Base-by-base conservation (phyloP, 2,797 vertebrate genomes). In the Aldrovandia affinis region DNA sequence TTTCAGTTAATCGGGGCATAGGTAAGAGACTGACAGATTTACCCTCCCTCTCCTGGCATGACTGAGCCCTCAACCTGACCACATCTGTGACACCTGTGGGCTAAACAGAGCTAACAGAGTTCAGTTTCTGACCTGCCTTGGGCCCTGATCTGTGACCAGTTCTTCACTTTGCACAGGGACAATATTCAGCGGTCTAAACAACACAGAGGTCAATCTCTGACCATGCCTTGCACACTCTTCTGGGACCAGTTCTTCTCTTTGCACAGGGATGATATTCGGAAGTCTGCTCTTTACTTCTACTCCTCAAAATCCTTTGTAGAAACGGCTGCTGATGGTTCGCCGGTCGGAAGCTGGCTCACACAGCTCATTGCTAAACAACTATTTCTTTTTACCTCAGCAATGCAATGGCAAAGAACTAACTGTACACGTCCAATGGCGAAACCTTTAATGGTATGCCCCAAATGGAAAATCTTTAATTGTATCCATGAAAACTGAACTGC, bases 401-500 rank as follows among this genome's bases (percentile, higher is more conserved):
- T 22, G 39, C 65, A 57, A 33, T 47, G 28, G 25, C 6, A 57
- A 8, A 28, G 50, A 44, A 33, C 63, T 39, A 28, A 61, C 28
- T 47, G 50, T 33, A 42, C 59, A 12, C 50, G 14, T 68, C 83
- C 33, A 36, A 39, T 15, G 4, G 2, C 30, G 39, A 70, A 70
- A 70, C 68, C 33, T 70, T 70, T 70, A 70, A 70, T 70, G 68
- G 68, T 20, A 39, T 39, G 68, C 33, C 68, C 68, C 33, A 30
- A 70, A 39, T 50, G 18, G 20, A 54, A 54, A 85, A 81, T 54
- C 42, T 81, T 70, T 28, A 33, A 22, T 42, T 52, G 80, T 85
- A 33, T 81, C 84, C 84, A 82, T 85, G 44, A 80, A 50, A 85
- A 85, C 84, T 55, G 42, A 55, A 73, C 63, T 70, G 81, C 44